Base-by-base conservation (phyloP, 2,888 invertebrate genomes). In the Stenodera caucasica region DNA sequence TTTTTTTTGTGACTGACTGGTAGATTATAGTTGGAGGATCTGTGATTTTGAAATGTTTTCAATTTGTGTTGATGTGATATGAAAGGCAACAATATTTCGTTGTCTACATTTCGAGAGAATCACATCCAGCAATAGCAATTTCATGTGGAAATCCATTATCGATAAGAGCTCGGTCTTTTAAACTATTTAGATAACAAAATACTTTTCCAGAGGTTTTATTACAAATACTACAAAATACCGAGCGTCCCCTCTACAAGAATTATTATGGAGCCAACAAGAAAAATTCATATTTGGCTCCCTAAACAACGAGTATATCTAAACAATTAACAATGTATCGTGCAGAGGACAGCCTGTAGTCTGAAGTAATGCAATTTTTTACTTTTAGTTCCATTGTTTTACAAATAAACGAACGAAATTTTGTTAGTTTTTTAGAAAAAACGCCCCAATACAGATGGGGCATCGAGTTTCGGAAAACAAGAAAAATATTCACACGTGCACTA, bases 381-480 rank as follows among this genome's bases (percentile, higher is more conserved):
- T n/a, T n/a, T n/a, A n/a, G n/a, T n/a, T n/a, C n/a, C n/a, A n/a
- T n/a, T n/a, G n/a, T n/a, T n/a, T n/a, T n/a, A n/a, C n/a, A n/a
- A n/a, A n/a, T n/a, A n/a, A n/a, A n/a, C n/a, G n/a, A n/a, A n/a
- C n/a, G n/a, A n/a, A n/a, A n/a, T n/a, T n/a, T n/a, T n/a, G n/a
- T n/a, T n/a, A n/a, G n/a, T n/a, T n/a, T n/a, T n/a, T n/a, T n/a
- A n/a, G n/a, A n/a, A n/a, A n/a, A n/a, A n/a, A n/a, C n/a, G n/a
- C n/a, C n/a, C n/a, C n/a, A n/a, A n/a, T n/a, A 40, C 45, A 45
- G 40, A 55, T 45, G 55, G 15, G 45, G 55, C 45, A 23, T 55
- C 55, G 55, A 40, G 45, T 55, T 55, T 55, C 55, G n/a, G 18
- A 53, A 50, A 50, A 30, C 4, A 12, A 12, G 2, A 2, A 26